phyloP scores from a whole-genome alignment of 2,797 vertebrate genomes.

The Hephaestus fuliginosus region DNA sequence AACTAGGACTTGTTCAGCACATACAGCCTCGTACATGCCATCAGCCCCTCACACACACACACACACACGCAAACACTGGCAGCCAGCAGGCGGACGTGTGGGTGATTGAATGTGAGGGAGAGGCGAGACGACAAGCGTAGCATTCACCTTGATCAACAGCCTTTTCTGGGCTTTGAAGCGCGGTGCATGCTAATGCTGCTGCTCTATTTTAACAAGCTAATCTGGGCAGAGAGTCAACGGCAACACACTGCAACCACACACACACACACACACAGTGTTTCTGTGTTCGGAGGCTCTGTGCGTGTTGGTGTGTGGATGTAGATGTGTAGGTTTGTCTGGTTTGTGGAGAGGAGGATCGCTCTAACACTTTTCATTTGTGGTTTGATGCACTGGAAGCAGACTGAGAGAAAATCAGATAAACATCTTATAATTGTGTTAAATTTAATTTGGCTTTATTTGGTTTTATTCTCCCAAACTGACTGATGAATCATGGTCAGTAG shows the following conservation, averaged over 20 bases:
- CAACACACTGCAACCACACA: conserved; percentile 21
- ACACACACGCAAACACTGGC: neutral
- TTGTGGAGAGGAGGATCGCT: neutral
- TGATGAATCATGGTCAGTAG: neutral
- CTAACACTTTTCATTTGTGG: neutral
- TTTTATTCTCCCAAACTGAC: too few relatives aligned
- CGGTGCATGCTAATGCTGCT: conserved; percentile 54
- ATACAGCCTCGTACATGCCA: conserved; percentile 4
- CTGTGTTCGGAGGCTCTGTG: neutral
- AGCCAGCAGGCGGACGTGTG: conserved; percentile 50
- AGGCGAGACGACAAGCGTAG: conserved; percentile 71
- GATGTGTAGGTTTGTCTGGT: conserved; percentile 2
- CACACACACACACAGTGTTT: neutral
- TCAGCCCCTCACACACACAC: conserved; percentile 15
- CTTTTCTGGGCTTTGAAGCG: conserved; percentile 73
- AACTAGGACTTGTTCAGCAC: conserved; percentile 9
- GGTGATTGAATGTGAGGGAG: conserved; percentile 65
- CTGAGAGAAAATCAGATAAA: neutral
- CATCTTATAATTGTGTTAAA: neutral
- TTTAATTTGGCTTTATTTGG: neutral
- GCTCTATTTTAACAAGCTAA: conserved; percentile 81
- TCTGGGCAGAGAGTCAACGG: conserved; percentile 47
- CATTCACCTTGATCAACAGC: conserved; percentile 80
- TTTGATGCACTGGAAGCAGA: conserved; percentile 6
- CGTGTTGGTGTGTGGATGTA: neutral